Percentiles rank a stretch among this genome's conserved stretches.
These are phyloP conservation scores for Cassiopea andromeda DNA, from an alignment of 30 jellyfish, hydroid and myxozoan species.

Conservation along the genomic window DNA sequence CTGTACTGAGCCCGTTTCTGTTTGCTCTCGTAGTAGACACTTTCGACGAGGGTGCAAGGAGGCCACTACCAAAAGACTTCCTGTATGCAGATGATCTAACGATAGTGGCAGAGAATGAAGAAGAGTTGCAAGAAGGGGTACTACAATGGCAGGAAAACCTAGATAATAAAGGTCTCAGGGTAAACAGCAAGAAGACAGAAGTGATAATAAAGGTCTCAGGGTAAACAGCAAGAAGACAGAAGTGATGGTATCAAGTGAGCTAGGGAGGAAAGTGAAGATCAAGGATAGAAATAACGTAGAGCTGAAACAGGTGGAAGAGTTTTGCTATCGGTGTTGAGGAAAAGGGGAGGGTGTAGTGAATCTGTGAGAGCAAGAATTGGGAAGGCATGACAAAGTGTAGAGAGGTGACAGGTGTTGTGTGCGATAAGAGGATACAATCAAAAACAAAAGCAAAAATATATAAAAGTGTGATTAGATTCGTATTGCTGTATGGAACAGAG, in stretches of 20 bases:
- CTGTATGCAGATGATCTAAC: constrained; percentile 10
- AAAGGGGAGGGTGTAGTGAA: constrained; percentile 6
- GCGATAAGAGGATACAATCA: neutral
- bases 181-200: constrained; percentile 33
- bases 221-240: constrained; percentile 30
- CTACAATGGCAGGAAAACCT: constrained; percentile 5
- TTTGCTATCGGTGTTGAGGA: neutral
- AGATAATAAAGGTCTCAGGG: constrained; percentile 10
- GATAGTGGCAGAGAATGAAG: neutral
- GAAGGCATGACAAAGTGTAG: neutral
- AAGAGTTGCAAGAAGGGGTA: neutral
- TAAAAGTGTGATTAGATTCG: constrained; percentile 19
- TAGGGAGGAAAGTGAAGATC: neutral
- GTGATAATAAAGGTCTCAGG: constrained; percentile 7
- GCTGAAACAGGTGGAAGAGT: neutral
- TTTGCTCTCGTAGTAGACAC: neutral
- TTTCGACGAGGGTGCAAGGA: neutral
- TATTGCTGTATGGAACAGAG: constrained; percentile 17
- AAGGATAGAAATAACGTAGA: neutral
- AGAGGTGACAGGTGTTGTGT: neutral
- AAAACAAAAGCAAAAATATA: neutral
- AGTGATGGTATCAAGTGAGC: neutral
- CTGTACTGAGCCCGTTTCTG: constrained; percentile 18
- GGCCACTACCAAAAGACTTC: neutral
- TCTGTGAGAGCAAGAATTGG: constrained; percentile 1